Conservation (phyloP, 1,140 invertebrate genomes). For the Drosophila ohnishii region DNA sequence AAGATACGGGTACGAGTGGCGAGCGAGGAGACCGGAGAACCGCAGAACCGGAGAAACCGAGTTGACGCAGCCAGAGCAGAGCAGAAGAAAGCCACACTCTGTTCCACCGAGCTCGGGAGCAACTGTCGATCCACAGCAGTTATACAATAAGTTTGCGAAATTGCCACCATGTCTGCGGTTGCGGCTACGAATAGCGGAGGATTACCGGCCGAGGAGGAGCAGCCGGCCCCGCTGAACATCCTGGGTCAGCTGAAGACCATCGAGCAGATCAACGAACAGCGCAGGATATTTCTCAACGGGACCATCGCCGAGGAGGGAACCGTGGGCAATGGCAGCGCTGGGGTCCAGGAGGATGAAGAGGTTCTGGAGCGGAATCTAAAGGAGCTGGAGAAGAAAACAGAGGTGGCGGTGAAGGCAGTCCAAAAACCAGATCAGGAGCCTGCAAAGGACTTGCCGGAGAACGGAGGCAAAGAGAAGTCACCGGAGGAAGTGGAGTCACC, state of each 20-base stretch:
- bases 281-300: slow-evolving; percentile 68
- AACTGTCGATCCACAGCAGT: slow-evolving; percentile 21
- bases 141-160: slow-evolving; percentile 22
- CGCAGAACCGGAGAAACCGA: slow-evolving; percentile 7
- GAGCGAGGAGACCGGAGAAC: slow-evolving; percentile 27
- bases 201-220: slow-evolving; percentile 12
- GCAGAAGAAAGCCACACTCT: slow-evolving; percentile 28
- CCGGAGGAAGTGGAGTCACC: not conserved
- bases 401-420: not conserved
- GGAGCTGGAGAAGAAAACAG: slow-evolving; percentile 7
- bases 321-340: slow-evolving; percentile 8
- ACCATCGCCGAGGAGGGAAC: slow-evolving; percentile 57
- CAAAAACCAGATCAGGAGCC: not conserved
- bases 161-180: slow-evolving; percentile 14
- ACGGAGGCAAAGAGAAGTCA: not conserved
- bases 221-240: slow-evolving; percentile 57
- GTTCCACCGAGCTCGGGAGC: slow-evolving; percentile 15
- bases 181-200: slow-evolving; percentile 7
- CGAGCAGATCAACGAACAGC: slow-evolving; percentile 78
- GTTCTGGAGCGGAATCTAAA: slow-evolving; percentile 6
- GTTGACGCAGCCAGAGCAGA: not conserved
- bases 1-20: slow-evolving; percentile 52
- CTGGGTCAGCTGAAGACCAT: slow-evolving; percentile 70
- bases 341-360: not conserved
- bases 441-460: not conserved